Evolutionary conservation across 2,113 vertebrate species (phyloP).

Genomic region (Gymnarchus niloticus): DNA sequence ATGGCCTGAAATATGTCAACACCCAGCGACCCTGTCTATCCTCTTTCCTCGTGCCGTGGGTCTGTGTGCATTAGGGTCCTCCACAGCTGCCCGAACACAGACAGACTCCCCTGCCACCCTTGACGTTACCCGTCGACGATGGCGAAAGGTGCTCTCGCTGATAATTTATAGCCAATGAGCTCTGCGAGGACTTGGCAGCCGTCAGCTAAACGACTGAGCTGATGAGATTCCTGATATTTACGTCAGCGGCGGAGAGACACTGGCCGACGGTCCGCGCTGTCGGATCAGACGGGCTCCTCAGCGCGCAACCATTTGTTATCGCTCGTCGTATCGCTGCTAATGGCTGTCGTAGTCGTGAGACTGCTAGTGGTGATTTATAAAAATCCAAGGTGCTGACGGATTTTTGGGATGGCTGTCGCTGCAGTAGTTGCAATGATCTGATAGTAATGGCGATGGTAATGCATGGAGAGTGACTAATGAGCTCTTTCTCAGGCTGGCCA

Average conservation of each 20-base stretch:
- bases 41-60: background rate
- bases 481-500: background rate
- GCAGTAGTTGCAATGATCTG: background rate
- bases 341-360: background rate
- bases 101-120: background rate
- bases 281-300: constrained; percentile 20
- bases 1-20: too few relatives aligned
- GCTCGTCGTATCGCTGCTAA: background rate
- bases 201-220: constrained; percentile 35
- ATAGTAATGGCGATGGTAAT: background rate
- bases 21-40: too few relatives aligned
- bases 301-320: constrained; percentile 26
- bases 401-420: background rate
- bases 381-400: background rate
- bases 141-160: background rate
- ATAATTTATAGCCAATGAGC: background rate
- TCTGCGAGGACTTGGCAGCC: constrained; percentile 32
- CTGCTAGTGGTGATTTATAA: background rate
- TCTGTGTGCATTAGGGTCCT: background rate
- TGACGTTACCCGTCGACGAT: background rate
- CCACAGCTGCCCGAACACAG: background rate
- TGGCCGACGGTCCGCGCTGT: constrained; percentile 30
- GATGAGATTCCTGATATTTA: constrained; percentile 36
- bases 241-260: constrained; percentile 36
- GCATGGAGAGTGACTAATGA: background rate